Evolutionary conservation across 2,888 invertebrate genomes (phyloP), one percentile per base, ranked within the genome.

Genomic region (Tachystola acroxantha): DNA sequence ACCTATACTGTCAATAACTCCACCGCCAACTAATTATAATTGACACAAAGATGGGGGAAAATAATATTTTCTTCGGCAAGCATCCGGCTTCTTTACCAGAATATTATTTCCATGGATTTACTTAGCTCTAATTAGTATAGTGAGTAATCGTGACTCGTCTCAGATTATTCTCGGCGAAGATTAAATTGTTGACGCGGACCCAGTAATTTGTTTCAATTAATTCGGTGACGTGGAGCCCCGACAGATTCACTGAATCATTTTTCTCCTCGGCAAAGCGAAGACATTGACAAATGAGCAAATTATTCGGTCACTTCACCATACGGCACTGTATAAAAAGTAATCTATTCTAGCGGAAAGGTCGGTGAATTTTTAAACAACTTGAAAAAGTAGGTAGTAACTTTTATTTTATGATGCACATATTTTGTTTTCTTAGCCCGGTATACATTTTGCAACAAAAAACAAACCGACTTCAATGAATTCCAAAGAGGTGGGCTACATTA

Each of bases 171-270:
- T 46, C 48, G 46, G 46, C 57, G 45, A 45, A 67, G 66, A 73
- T 73, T 65, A 69, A 67, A 70, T 64, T 64, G 72, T 74, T 72
- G 73, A 68, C 65, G 66, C 52, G 55, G 48, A 62, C 57, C 50
- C 51, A 57, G 71, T 76, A 77, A 82, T 82, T 80, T 76, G 77
- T 81, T 76, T 79, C 81, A 81, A 82, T 81, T 81, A 81, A 78
- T 78, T 75, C 72, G 67, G 68, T 64, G 70, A 74, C 71, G 71
- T 65, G 73, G 69, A 68, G 64, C 68, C 62, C 52, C 58, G 76
- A 75, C 79, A 75, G 81, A 78, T 77, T 77, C 74, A 74, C 63
- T 77, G 79, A 77, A 80, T 82, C 79, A 80, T 82, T 82, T 81
- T 80, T 81, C 80, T 79, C 69, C 62, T 57, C 57, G 56, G 68